Percentiles rank a stretch among this genome's conserved stretches.
Conservation (phyloP, 2,888 invertebrate genomes). For the Margaritifera margaritifera region DNA sequence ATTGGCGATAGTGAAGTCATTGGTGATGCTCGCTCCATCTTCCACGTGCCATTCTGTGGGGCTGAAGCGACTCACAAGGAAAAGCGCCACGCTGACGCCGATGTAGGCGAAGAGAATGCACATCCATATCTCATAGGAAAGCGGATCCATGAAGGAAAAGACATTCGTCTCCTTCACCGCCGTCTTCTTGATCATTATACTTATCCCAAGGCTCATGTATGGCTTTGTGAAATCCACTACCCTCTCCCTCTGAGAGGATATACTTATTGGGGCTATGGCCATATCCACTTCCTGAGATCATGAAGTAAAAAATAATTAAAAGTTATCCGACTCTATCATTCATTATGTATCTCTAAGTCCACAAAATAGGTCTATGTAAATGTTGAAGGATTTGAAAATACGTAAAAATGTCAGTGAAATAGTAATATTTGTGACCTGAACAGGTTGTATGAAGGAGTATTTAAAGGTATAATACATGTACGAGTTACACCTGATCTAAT, state of each 20-base stretch:
- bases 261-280: conserved; percentile 94
- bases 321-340: not conserved
- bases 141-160: conserved; percentile 97
- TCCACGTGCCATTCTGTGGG: conserved; percentile 91
- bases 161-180: conserved; percentile 93
- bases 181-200: conserved; percentile 94
- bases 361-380: too few relatives aligned
- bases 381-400: too few relatives aligned
- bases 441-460: too few relatives aligned
- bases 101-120: conserved; percentile 90
- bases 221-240: conserved; percentile 98
- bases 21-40: conserved; percentile 58
- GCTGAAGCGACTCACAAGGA: conserved; percentile 96
- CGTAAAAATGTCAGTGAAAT: too few relatives aligned
- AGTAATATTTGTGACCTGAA: too few relatives aligned
- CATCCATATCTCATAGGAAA: conserved; percentile 98
- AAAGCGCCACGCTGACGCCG: conserved; percentile 97
- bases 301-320: conserved; percentile 5
- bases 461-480: too few relatives aligned
- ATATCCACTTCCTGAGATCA: conserved; percentile 86
- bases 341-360: too few relatives aligned
- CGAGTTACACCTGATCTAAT: too few relatives aligned
- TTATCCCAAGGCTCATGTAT: conserved; percentile 96
- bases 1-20: conserved; percentile 90
- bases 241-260: conserved; percentile 91